Percentiles rank a stretch among this genome's conserved stretches.
Conservation (phyloP, 2,797 vertebrate genomes). For the Aeoliscus strigatus region DNA sequence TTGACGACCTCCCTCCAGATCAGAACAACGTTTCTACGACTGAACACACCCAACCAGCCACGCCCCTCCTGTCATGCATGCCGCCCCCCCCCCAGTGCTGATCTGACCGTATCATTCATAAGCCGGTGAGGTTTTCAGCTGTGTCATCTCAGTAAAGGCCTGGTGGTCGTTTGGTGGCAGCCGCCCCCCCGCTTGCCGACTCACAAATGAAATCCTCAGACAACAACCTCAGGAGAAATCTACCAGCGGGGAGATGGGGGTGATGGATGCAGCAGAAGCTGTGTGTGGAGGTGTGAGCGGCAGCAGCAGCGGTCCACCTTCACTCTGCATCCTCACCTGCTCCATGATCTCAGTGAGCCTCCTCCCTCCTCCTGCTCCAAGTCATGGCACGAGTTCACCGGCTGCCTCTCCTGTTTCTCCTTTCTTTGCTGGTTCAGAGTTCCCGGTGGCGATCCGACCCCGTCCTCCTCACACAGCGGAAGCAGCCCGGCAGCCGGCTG, state of each 20-base stretch:
- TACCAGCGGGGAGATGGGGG: constrained; percentile 40
- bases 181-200: constrained; percentile 8
- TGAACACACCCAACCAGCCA: constrained; percentile 29
- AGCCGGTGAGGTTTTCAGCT: constrained; percentile 29
- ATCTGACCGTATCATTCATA: background rate
- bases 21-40: no score
- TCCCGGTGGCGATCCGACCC: constrained; percentile 35
- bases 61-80: constrained; percentile 36
- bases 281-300: constrained; percentile 28
- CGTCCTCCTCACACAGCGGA: constrained; percentile 46
- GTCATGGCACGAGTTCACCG: constrained; percentile 62
- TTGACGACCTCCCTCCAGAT: no score
- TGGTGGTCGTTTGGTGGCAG: constrained; percentile 18
- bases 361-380: constrained; percentile 62
- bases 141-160: constrained; percentile 47
- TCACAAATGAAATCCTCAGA: constrained; percentile 16
- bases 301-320: constrained; percentile 29
- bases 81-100: constrained; percentile 5
- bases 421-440: constrained; percentile 30
- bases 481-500: constrained; percentile 47
- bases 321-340: constrained; percentile 71
- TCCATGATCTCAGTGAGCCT: constrained; percentile 75
- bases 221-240: constrained; percentile 17
- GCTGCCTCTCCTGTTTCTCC: constrained; percentile 11
- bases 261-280: constrained; percentile 21